Evolutionary conservation across 2,888 invertebrate species (phyloP).

Genomic region (Hymenopus coronatus): DNA sequence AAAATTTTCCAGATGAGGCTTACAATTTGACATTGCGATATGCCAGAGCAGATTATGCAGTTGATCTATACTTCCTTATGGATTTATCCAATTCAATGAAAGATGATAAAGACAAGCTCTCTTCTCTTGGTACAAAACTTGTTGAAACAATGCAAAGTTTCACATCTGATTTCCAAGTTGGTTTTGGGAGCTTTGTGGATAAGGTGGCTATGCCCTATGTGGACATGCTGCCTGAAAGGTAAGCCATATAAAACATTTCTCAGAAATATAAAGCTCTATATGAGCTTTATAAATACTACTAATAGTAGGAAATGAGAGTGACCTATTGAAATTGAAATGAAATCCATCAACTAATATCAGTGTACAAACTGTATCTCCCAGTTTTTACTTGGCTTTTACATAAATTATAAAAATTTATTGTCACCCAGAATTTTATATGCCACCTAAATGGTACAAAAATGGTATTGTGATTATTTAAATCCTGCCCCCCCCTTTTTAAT

Average conservation of each 20-base stretch:
- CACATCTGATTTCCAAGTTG: conserved; percentile 88
- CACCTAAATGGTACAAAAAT: too few relatives aligned
- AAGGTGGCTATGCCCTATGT: conserved; percentile 90
- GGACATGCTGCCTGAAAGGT: not conserved
- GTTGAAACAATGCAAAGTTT: conserved; percentile 87
- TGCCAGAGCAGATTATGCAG: conserved; percentile 93
- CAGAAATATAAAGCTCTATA: too few relatives aligned
- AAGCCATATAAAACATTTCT: not conserved
- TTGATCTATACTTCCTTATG: conserved; percentile 99
- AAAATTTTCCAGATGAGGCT: conserved; percentile 63
- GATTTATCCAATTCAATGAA: conserved; percentile 98
- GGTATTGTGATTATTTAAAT: too few relatives aligned
- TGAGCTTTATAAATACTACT: too few relatives aligned
- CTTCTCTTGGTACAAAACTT: conserved; percentile 76
- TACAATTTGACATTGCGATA: conserved; percentile 71
- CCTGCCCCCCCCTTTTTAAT: too few relatives aligned
- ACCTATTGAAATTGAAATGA: too few relatives aligned
- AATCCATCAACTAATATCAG: too few relatives aligned
- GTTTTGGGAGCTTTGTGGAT: conserved; percentile 95
- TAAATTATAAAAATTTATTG: too few relatives aligned
- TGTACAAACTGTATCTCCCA: too few relatives aligned
- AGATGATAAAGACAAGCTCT: conserved; percentile 95
- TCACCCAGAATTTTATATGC: too few relatives aligned
- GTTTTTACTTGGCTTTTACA: too few relatives aligned
- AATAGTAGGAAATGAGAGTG: too few relatives aligned